Percentiles rank a stretch among this genome's conserved stretches.
Conservation (phyloP, 1,140 invertebrate genomes). For the Melanaphis sacchari region DNA sequence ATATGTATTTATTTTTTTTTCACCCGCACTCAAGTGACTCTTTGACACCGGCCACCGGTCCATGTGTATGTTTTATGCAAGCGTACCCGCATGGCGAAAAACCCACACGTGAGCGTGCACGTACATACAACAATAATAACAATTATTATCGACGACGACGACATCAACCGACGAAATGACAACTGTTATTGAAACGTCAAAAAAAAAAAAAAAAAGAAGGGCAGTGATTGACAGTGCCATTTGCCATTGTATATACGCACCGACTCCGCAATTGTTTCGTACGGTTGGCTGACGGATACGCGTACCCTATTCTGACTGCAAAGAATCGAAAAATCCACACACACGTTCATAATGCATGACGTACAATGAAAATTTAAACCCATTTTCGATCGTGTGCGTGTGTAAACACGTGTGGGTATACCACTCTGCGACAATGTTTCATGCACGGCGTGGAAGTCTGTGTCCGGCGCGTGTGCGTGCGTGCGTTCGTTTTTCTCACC, state of each 20-base stretch:
- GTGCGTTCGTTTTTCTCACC: not conserved
- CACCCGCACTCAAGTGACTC: not conserved
- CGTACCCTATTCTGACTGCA: not conserved
- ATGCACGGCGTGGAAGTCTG: not conserved
- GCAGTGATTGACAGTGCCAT: conserved; percentile 43
- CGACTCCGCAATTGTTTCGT: not conserved
- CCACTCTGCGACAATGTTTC: not conserved
- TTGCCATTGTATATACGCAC: not conserved
- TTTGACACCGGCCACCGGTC: not conserved
- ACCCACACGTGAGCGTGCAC: not conserved
- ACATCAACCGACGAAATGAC: not conserved
- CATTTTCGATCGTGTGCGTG: not conserved
- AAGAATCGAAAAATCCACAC: not conserved
- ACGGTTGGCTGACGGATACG: not conserved
- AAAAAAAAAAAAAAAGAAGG: conserved; percentile 17
- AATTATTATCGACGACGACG: not conserved
- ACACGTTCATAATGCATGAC: not conserved
- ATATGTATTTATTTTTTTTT: not conserved
- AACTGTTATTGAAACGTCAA: conserved; percentile 46
- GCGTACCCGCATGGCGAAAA: not conserved
- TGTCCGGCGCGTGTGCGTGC: not conserved
- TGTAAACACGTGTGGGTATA: not conserved
- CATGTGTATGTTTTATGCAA: not conserved
- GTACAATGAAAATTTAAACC: not conserved
- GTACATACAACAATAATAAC: not conserved